Percentiles rank a stretch among this genome's conserved stretches.
Evolutionary conservation across 2,797 vertebrate genomes (phyloP).

Genomic region (Erethizon dorsatum): DNA sequence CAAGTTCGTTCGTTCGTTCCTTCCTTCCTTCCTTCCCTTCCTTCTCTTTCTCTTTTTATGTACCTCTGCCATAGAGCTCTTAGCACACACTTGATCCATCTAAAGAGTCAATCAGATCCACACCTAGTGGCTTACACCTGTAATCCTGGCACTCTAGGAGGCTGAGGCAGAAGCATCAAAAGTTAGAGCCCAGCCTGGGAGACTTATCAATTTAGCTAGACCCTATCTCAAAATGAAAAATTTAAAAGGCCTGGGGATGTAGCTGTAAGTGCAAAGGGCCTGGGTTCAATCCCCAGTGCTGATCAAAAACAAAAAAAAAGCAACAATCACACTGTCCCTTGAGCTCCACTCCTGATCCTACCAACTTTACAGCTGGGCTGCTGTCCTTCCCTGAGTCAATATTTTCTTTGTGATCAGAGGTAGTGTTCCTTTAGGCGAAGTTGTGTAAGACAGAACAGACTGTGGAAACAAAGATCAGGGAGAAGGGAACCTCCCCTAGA

Average conservation of each 20-base stretch:
- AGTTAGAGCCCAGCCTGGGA: background rate
- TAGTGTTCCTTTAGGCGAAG: constrained; percentile 67
- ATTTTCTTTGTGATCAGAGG: constrained; percentile 84
- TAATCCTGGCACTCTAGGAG: background rate
- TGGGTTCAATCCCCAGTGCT: background rate
- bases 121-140: background rate
- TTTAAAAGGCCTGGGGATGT: background rate
- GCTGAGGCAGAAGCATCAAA: background rate
- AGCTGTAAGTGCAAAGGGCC: background rate
- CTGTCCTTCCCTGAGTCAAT: constrained; percentile 84
- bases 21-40: no score
- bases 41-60: no score
- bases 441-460: background rate
- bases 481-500: constrained; percentile 13
- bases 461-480: background rate
- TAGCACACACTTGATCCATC: background rate
- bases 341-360: background rate
- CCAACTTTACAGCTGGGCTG: constrained; percentile 67
- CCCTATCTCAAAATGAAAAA: background rate
- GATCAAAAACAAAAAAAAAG: background rate
- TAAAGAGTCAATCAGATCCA: background rate
- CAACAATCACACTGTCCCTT: background rate
- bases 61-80: background rate
- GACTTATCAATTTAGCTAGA: background rate
- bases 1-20: background rate